Evolutionary conservation across 2,888 invertebrate species (phyloP).

Genomic region (Lamellibrachia satsuma): DNA sequence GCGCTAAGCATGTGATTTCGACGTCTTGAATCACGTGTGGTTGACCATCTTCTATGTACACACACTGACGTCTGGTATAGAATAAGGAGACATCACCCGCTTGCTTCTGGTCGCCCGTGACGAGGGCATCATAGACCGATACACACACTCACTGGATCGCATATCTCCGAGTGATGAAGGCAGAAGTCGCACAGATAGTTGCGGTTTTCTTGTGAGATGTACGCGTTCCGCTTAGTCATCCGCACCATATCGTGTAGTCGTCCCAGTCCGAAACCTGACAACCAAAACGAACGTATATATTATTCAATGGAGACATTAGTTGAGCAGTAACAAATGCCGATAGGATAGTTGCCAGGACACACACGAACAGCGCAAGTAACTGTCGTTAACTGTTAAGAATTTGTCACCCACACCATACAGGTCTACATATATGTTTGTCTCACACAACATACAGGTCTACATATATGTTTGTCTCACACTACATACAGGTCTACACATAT

Average conservation of each 20-base stretch:
- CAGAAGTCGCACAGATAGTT: neutral
- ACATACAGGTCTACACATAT: no score
- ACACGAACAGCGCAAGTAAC: no score
- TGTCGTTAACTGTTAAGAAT: no score
- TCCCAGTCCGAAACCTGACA: neutral
- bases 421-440: no score
- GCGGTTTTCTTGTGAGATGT: neutral
- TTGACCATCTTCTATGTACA: neutral
- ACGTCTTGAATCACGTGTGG: neutral
- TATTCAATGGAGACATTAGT: neutral
- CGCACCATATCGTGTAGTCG: neutral
- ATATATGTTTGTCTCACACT: no score
- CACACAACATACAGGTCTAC: no score
- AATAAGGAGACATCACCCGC: neutral
- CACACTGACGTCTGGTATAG: neutral
- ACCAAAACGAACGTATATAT: neutral
- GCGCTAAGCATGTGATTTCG: neutral
- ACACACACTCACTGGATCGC: neutral
- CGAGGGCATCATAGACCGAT: neutral
- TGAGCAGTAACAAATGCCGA: neutral
- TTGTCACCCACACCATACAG: no score
- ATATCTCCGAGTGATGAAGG: neutral
- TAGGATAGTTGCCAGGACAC: no score
- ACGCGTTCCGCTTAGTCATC: neutral
- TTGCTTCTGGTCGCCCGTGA: neutral